Percentiles rank a stretch among this genome's conserved stretches.
phyloP scores from a whole-genome alignment of 2,797 vertebrate species.

The Loris lydekkerianus region DNA sequence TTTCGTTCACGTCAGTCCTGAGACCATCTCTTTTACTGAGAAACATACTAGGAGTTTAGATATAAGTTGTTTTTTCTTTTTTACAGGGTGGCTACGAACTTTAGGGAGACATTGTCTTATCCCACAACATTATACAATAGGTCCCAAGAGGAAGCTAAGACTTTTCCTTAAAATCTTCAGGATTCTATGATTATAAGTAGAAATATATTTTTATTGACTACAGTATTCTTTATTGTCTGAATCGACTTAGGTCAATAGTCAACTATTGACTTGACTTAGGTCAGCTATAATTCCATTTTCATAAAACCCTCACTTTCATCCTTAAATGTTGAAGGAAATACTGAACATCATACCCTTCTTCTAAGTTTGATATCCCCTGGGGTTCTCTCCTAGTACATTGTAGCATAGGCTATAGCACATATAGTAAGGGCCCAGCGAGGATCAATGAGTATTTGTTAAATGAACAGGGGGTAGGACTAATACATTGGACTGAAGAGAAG shows the following conservation, averaged over 20 bases:
- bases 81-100: no score
- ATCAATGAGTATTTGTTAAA: not conserved
- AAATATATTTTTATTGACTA: not conserved
- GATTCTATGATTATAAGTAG: not conserved
- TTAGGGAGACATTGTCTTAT: not conserved
- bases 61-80: not conserved
- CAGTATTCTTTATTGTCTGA: not conserved
- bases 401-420: not conserved
- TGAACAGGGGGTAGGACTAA: not conserved
- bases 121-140: not conserved
- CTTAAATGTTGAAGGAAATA: not conserved
- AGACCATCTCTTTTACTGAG: not conserved
- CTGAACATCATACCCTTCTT: not conserved
- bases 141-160: not conserved
- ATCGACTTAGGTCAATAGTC: not conserved
- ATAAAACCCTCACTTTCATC: not conserved
- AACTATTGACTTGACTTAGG: no score
- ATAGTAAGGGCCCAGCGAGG: not conserved
- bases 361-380: not conserved
- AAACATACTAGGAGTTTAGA: not conserved
- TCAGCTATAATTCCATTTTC: not conserved
- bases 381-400: not conserved
- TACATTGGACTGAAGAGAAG: not conserved
- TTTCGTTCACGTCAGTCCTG: not conserved
- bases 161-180: not conserved